A percentile compares a stretch with the other conserved stretches of the same genome.
phyloP scores from a whole-genome alignment of 2,888 invertebrate species.

The Tribolium freemani region DNA sequence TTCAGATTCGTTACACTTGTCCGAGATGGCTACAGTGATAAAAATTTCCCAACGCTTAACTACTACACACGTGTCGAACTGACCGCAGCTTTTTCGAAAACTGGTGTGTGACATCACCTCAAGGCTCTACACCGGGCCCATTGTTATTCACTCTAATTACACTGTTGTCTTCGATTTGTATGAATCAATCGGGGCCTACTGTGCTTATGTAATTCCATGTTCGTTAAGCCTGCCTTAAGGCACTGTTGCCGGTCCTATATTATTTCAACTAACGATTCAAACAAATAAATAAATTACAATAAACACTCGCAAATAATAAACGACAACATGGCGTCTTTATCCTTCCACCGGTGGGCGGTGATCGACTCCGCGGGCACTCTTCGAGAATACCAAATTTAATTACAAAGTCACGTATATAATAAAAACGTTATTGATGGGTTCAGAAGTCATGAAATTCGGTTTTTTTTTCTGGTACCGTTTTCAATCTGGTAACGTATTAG shows the following conservation, averaged over 20 bases:
- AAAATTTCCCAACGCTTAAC: conserved; percentile 24
- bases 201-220: no score
- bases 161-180: background rate
- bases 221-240: background rate
- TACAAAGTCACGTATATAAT: conserved; percentile 35
- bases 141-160: no score
- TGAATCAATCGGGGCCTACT: background rate
- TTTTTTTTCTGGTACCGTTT: conserved; percentile 25
- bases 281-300: background rate
- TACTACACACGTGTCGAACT: background rate
- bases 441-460: conserved; percentile 37
- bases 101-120: background rate
- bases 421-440: conserved; percentile 39
- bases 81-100: no score
- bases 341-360: conserved; percentile 22
- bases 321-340: background rate
- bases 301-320: background rate
- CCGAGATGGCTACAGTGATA: conserved; percentile 21
- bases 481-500: conserved; percentile 31
- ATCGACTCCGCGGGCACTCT: conserved; percentile 11
- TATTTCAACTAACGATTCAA: background rate
- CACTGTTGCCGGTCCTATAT: no score
- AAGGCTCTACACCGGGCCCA: background rate
- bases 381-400: conserved; percentile 38
- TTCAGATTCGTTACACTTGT: conserved; percentile 35